A percentile compares a stretch with the other conserved stretches of the same genome.
phyloP scores from a whole-genome alignment of 2,888 invertebrate genomes.

The Ormyrus nitidulus region DNA sequence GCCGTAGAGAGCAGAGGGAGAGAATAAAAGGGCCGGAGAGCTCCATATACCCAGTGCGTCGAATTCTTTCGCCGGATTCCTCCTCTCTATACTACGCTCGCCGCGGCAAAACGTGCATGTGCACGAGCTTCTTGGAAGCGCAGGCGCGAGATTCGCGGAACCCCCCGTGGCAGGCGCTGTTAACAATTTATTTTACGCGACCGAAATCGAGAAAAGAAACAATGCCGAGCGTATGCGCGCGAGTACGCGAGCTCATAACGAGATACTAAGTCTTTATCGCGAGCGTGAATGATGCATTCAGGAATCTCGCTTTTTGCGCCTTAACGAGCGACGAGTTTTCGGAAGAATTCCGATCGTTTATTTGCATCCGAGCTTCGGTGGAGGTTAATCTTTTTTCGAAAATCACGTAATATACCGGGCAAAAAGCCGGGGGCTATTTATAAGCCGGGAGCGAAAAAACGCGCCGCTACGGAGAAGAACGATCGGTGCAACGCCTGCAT shows the following conservation, averaged over 20 bases:
- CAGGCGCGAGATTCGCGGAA: conserved; percentile 37
- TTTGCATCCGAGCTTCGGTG: neutral
- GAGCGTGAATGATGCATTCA: conserved; percentile 31
- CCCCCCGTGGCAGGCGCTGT: neutral
- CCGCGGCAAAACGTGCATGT: conserved; percentile 1
- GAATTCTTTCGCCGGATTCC: conserved; percentile 57
- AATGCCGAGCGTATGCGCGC: neutral
- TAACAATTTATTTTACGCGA: conserved; percentile 20
- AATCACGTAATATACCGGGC: neutral
- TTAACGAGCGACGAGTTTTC: neutral
- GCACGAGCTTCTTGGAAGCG: conserved; percentile 56
- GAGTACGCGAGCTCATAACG: neutral
- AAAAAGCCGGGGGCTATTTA: neutral
- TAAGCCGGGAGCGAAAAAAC: too few species aligned
- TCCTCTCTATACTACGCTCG: neutral
- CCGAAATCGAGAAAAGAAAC: neutral
- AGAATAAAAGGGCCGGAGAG: conserved; percentile 34
- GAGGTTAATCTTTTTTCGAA: neutral
- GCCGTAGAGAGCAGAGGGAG: too few species aligned
- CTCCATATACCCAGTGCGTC: conserved; percentile 69
- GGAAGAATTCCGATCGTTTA: neutral
- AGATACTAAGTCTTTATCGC: conserved; percentile 34
- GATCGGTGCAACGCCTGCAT: neutral
- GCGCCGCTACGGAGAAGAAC: too few species aligned
- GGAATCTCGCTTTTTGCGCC: conserved; percentile 13